A percentile compares a stretch with the other conserved stretches of the same genome.
Conservation (phyloP, 2,113 vertebrate species). For the Corythoichthys haematopterus region DNA sequence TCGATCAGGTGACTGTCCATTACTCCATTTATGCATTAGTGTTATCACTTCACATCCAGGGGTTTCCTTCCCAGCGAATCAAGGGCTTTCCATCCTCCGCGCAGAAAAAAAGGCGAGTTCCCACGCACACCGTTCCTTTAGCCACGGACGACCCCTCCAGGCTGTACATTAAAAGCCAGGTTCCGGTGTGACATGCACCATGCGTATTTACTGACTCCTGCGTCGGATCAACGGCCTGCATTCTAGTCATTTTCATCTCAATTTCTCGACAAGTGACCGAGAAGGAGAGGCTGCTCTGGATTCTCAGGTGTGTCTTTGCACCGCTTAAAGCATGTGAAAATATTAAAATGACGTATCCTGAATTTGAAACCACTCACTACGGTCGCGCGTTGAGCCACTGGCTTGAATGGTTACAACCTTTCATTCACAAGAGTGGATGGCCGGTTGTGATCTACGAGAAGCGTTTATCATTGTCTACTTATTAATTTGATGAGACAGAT, state of each 20-base stretch:
- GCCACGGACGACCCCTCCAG: slow-evolving; percentile 33
- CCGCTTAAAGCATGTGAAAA: slow-evolving; percentile 21
- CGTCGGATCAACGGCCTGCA: slow-evolving; percentile 36
- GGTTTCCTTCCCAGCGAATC: slow-evolving; percentile 70
- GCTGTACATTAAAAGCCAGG: slow-evolving; percentile 11
- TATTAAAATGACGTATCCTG: slow-evolving; percentile 15
- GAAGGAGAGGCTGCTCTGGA: slow-evolving; percentile 33
- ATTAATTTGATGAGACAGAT: slow-evolving; percentile 32
- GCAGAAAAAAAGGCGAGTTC: slow-evolving; percentile 43
- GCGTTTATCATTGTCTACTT: slow-evolving; percentile 21
- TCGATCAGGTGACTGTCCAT: slow-evolving; percentile 46
- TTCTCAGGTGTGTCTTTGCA: slow-evolving; percentile 57
- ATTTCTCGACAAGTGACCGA: slow-evolving; percentile 29
- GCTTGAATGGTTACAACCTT: slow-evolving; percentile 55
- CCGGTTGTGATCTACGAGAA: slow-evolving; percentile 17
- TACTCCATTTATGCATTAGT: slow-evolving; percentile 37
- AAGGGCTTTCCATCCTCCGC: slow-evolving; percentile 65
- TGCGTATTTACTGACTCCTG: slow-evolving; percentile 60
- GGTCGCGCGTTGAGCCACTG: slow-evolving; percentile 24
- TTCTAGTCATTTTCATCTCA: slow-evolving; percentile 53
- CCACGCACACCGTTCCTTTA: slow-evolving; percentile 48
- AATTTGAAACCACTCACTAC: slow-evolving; percentile 3
- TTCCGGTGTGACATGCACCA: slow-evolving; percentile 48
- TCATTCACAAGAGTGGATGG: slow-evolving; percentile 48
- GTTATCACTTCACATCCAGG: slow-evolving; percentile 62